Evolutionary conservation across 2,888 invertebrate species (phyloP), one percentile per base, ranked within the genome.

Genomic region (Scaptomyza cyrtandrae): DNA sequence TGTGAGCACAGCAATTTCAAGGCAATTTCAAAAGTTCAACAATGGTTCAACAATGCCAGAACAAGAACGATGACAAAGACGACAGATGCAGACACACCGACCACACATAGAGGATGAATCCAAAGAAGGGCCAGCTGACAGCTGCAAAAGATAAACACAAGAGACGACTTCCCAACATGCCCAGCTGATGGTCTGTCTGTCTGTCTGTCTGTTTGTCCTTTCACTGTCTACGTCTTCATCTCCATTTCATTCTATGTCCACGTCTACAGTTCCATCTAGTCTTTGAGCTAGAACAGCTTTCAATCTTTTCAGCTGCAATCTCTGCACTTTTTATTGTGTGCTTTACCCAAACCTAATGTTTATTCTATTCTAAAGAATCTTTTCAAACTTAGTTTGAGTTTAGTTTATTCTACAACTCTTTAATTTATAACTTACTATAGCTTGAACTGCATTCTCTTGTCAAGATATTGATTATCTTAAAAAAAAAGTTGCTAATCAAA

Each of bases 11-110:
- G 87, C 87, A 84, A 84, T 84, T 83, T 76, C 86, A 79, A 76
- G 83, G 86, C 87, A 84, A 84, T 85, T 84, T 71, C 86, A 79
- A 85, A 41, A 84, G 83, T 85, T 85, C 72, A 85, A 87, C 83
- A 87, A 85, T 74, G 76, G 79, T 67, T 53, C 73, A 72, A 74
- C 74, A 77, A 73, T 56, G 72, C 48, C 43, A 41, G 31, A 41
- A 41, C 61, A 44, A 45, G 31, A 43, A 44, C 39, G 48, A 41
- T 35, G 58, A 53, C 59, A 55, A 41, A n/a, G 50, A 24, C 9
- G 70, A 63, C 64, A 56, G 65, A 41, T 43, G 39, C 46, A 71
- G 64, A 60, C 63, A 35, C 19, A 44, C 53, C 57, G 63, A 61
- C 31, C 44, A 45, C 76, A 75, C 80, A 82, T 69, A 80, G 58